Base-by-base conservation (phyloP, 30 jellyfish, hydroid and myxozoan species). In the Aurelia aurita complex sp. Pacific region DNA sequence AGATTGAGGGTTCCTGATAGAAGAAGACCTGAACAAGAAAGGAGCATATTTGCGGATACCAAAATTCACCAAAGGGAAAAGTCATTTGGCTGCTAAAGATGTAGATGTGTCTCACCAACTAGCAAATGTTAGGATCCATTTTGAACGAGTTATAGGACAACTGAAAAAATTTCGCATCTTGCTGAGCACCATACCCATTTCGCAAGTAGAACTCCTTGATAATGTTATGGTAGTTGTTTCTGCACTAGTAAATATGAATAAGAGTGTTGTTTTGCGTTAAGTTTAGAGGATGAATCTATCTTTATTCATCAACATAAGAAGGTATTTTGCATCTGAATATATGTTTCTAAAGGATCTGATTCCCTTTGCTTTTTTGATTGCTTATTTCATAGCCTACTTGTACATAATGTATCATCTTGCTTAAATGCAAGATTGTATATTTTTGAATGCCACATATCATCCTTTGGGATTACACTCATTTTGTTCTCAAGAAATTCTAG, bases 1-100 rank as follows among this genome's bases (percentile, higher is more conserved):
- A 46, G 97, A 91, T 79, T 54, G 97, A 15, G 96, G 96, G 29
- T 91, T 91, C 77, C n/a, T 77, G 13, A 66, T 91, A 7, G 46
- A 46, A 60, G 96, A 85, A 43, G 96, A 85, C 60, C 64, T 91
- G n/a, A 94, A 94, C 35, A 29, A 59, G 0, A 13, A 65, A 3
- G 96, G 96, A 16, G 97, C 87, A 11, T 33, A 16, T 10, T 71
- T 91, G 70, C 34, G 15, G 69, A 80, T 91, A 14, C 93, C 97
- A 62, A 35, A 67, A 8, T 91, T 91, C 65, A 84, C 96, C 34
- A 90, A 85, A 61, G 92, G 97, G 23, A 91, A 91, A 62, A 51
- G 17, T 10, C 94, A 91, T 64, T 18, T 90, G 81, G 59, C 96
- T 16, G 87, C 72, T 2, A 82, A 82, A 68, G 97, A 74, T n/a